A percentile compares a stretch with the other conserved stretches of the same genome.
Evolutionary conservation across 2,113 vertebrate genomes (phyloP).

Genomic region (Poeciliopsis occidentalis): DNA sequence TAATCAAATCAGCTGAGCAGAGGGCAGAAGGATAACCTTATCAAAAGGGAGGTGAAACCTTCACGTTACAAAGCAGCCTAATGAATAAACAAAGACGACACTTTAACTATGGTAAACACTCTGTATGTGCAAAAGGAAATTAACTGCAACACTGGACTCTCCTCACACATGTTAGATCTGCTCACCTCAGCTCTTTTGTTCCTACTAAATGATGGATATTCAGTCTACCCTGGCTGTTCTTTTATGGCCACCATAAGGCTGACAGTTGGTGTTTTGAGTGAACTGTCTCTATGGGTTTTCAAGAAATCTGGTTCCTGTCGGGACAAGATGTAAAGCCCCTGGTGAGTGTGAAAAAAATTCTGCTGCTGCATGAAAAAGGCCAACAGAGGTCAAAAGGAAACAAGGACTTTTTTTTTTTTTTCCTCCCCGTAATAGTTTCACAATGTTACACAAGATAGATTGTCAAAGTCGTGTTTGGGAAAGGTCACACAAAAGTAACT

Average conservation of each 20-base stretch:
- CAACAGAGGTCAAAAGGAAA: neutral
- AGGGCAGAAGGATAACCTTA: slow-evolving; percentile 54
- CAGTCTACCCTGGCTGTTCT: neutral
- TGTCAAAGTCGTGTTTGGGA: neutral
- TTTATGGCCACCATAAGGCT: neutral
- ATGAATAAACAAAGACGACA: slow-evolving; percentile 40
- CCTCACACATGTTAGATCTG: neutral
- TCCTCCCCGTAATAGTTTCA: neutral
- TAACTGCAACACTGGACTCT: neutral
- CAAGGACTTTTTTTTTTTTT: slow-evolving; percentile 2
- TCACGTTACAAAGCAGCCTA: slow-evolving; percentile 19
- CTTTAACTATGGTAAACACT: slow-evolving; percentile 29
- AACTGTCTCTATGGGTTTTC: neutral
- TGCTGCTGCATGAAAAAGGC: neutral
- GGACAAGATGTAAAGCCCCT: neutral
- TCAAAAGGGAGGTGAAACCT: slow-evolving; percentile 57
- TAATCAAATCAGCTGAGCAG: slow-evolving; percentile 61
- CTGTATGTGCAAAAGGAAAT: slow-evolving; percentile 23
- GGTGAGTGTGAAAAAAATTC: neutral
- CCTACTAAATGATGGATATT: slow-evolving; percentile 12
- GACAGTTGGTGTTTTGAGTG: neutral
- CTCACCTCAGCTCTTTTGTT: neutral
- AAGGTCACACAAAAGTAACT: slow-evolving; percentile 4
- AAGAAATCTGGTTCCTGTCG: neutral
- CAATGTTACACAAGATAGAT: neutral